A percentile compares a stretch with the other conserved stretches of the same genome.
phyloP scores from a whole-genome alignment of 2,113 vertebrate species.

The Anoplopoma fimbria region DNA sequence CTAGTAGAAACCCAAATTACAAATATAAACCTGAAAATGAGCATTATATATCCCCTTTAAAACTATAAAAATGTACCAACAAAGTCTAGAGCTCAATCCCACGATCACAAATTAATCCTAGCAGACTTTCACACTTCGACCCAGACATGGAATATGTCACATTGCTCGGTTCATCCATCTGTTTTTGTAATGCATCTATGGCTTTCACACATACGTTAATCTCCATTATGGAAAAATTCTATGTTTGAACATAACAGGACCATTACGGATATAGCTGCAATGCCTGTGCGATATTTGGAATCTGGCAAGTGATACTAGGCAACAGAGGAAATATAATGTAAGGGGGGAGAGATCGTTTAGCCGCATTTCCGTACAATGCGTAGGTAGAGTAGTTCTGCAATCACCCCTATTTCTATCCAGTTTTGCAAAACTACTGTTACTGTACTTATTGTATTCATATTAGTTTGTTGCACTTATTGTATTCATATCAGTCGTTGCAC shows the following conservation, averaged over 20 bases:
- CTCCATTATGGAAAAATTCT: constrained; percentile 8
- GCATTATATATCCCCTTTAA: not conserved
- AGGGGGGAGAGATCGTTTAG: constrained; percentile 4
- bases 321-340: not conserved
- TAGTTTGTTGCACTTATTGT: no score
- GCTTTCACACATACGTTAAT: constrained; percentile 20
- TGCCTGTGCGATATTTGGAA: constrained; percentile 16
- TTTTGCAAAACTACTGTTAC: not conserved
- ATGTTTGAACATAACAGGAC: constrained; percentile 14
- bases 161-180: constrained; percentile 5
- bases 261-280: constrained; percentile 1
- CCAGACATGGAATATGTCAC: constrained; percentile 13
- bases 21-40: no score
- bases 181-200: constrained; percentile 11
- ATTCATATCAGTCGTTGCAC: no score
- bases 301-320: not conserved
- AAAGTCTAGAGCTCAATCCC: constrained; percentile 20
- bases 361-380: not conserved
- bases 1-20: no score
- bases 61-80: not conserved
- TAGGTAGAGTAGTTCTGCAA: not conserved
- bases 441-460: no score
- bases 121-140: constrained; percentile 30
- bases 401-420: not conserved
- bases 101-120: not conserved